A percentile compares a stretch with the other conserved stretches of the same genome.
Evolutionary conservation across 1,140 invertebrate genomes (phyloP).

Genomic region (Drosophila chauvacae): DNA sequence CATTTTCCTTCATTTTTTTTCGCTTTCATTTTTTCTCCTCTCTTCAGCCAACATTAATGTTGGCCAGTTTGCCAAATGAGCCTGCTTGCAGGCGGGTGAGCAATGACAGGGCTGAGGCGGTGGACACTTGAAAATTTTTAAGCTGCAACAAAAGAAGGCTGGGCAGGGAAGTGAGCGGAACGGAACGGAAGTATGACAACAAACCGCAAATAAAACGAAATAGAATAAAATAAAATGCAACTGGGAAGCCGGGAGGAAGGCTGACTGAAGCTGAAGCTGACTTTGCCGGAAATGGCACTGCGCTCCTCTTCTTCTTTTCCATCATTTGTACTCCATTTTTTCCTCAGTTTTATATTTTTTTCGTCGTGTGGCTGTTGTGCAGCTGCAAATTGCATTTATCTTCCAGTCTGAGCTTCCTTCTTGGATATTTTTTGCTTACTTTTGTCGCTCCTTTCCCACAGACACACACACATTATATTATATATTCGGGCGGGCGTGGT

Average conservation of each 20-base stretch:
- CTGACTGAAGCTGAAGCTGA: slow-evolving; percentile 19
- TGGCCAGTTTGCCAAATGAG: slow-evolving; percentile 64
- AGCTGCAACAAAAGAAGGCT: slow-evolving; percentile 47
- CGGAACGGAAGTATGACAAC: slow-evolving; percentile 27
- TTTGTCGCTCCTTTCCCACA: slow-evolving; percentile 32
- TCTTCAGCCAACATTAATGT: slow-evolving; percentile 36
- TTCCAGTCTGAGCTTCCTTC: slow-evolving; percentile 66
- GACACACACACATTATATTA: slow-evolving; percentile 3
- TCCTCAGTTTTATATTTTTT: not conserved
- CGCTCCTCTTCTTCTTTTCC: slow-evolving; percentile 22
- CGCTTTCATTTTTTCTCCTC: not conserved
- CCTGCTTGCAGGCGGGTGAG: not conserved
- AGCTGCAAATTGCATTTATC: slow-evolving; percentile 79
- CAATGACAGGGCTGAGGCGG: slow-evolving; percentile 13
- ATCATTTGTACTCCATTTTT: slow-evolving; percentile 45
- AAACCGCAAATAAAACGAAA: slow-evolving; percentile 33
- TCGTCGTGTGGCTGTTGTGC: not conserved
- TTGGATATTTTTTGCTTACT: slow-evolving; percentile 40
- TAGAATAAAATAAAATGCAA: not conserved
- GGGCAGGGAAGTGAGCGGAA: slow-evolving; percentile 2
- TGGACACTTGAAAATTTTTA: slow-evolving; percentile 52
- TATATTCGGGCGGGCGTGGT: not conserved
- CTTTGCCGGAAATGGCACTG: slow-evolving; percentile 70
- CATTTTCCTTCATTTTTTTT: slow-evolving; percentile 9
- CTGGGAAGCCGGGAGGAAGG: slow-evolving; percentile 3